These are phyloP conservation scores for Hypolimnas misippus DNA, from an alignment of 2,888 invertebrate species.

Conservation along the genomic window DNA sequence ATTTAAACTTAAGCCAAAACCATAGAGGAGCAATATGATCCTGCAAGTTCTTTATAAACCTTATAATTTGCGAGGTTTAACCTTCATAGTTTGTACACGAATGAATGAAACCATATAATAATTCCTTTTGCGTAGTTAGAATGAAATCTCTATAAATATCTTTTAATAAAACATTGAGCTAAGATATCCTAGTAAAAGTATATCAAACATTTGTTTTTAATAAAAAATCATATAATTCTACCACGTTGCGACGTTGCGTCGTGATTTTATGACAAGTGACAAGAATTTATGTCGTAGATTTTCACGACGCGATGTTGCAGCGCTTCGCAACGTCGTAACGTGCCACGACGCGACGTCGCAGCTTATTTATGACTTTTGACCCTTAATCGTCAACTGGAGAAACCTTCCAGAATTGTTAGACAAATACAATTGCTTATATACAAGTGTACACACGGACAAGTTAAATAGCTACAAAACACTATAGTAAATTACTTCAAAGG, in stretches of 20 bases:
- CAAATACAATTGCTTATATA: too few relatives aligned
- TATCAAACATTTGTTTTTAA: too few relatives aligned
- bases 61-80: background rate
- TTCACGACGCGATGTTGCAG: too few relatives aligned
- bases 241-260: background rate
- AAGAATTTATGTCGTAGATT: too few relatives aligned
- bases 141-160: background rate
- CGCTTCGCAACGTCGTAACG: too few relatives aligned
- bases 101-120: background rate
- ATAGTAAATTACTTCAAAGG: constrained; percentile 49
- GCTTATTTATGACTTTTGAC: too few relatives aligned
- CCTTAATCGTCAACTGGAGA: too few relatives aligned
- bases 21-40: background rate
- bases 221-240: background rate
- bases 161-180: too few relatives aligned
- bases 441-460: background rate
- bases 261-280: too few relatives aligned
- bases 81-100: background rate
- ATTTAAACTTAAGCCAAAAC: background rate
- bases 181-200: too few relatives aligned
- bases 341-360: too few relatives aligned
- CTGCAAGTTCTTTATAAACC: background rate
- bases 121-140: background rate
- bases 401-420: too few relatives aligned
- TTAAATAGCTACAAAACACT: constrained; percentile 6